Evolutionary conservation across 2,113 vertebrate species (phyloP), one percentile per base, ranked within the genome.

Genomic region (Clarias gariepinus): DNA sequence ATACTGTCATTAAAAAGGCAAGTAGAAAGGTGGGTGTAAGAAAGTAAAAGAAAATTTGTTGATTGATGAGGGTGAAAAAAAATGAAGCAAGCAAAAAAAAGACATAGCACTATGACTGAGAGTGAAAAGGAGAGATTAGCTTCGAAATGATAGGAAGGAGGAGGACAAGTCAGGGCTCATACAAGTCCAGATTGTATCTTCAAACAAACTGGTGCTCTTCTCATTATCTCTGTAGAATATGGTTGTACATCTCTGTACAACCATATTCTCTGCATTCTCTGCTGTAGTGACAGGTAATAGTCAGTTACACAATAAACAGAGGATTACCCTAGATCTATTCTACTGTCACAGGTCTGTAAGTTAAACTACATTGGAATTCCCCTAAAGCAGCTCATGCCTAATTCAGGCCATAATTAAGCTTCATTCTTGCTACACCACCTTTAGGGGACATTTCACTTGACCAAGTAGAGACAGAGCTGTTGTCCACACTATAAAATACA

Each of bases 1-100:
- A 87, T 87, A 83, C 74, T 82, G 52, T 58, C 90, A 91, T 92
- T 92, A 92, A 87, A 91, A 91, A 53, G 71, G 66, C 28, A n/a
- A n/a, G 63, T 58, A 77, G 80, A 82, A 84, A 36, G 33, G 89
- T 78, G 28, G 84, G 76, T 13, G n/a, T 80, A 30, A 68, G 57
- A 21, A 76, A 85, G 58, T 68, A 68, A 81, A 80, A 74, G 47
- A 74, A 73, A 73, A 77, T 60, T 18, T 64, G 73, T 52, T 83
- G 87, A 85, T 78, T 85, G n/a, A 71, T 78, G 41, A 52, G 47
- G 53, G 61, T 19, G 19, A n/a, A n/a, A n/a, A n/a, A n/a, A n/a
- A n/a, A n/a, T n/a, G n/a, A 61, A 82, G 63, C 69, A 86, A 68
- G 66, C 28, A 18, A n/a, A 55, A 63, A 61, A 76, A 83, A 86